phyloP scores from a whole-genome alignment of 2,113 vertebrate genomes.

The Laticauda colubrina region DNA sequence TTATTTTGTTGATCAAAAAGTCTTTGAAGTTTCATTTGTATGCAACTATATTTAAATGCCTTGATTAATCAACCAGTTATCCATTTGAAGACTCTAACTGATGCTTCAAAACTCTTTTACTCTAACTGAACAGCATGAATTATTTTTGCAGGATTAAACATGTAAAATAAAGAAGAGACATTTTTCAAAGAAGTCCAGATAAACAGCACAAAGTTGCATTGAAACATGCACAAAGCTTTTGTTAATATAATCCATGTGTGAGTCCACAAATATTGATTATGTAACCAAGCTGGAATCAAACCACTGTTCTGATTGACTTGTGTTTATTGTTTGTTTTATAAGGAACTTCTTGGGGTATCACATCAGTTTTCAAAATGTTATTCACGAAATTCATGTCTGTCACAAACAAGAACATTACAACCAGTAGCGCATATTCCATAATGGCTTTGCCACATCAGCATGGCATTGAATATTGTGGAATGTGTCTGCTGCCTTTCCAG shows the following conservation, averaged over 20 bases:
- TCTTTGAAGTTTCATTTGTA: neutral
- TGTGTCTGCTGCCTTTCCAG: neutral
- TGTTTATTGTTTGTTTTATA: neutral
- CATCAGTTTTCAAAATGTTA: neutral
- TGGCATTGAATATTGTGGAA: neutral
- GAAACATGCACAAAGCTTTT: neutral
- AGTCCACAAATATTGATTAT: neutral
- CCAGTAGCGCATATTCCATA: neutral
- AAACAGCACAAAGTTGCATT: neutral
- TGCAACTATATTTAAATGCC: neutral
- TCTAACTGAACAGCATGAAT: neutral
- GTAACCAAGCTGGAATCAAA: neutral
- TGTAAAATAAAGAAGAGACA: neutral
- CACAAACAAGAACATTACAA: neutral
- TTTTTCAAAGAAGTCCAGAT: neutral
- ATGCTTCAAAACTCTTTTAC: neutral
- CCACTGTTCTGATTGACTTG: conserved; percentile 12
- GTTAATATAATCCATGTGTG: neutral
- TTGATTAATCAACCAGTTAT: neutral
- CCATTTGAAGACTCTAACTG: neutral
- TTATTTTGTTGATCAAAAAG: neutral
- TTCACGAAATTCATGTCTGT: neutral
- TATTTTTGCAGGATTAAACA: neutral
- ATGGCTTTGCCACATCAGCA: neutral
- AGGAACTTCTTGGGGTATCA: neutral